A percentile compares a stretch with the other conserved stretches of the same genome.
These are phyloP conservation scores for Eumeta japonica DNA, from an alignment of 1,140 invertebrate species.

Conservation along the genomic window DNA sequence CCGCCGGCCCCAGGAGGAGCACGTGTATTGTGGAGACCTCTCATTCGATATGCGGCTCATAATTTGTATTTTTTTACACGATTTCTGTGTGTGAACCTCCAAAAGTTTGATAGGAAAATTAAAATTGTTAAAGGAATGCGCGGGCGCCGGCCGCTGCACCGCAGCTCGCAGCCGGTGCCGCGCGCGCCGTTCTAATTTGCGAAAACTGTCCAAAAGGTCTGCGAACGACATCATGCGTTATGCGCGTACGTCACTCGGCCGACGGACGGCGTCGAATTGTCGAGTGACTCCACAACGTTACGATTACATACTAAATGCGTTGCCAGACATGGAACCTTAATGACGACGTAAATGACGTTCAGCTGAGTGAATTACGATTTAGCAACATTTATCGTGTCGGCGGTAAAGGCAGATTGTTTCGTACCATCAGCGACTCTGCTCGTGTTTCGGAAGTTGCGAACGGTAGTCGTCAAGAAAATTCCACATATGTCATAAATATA, in stretches of 20 bases:
- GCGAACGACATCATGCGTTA: neutral
- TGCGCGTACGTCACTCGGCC: too few relatives aligned
- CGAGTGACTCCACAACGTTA: too few relatives aligned
- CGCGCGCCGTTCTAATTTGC: constrained; percentile 31
- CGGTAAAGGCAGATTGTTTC: too few relatives aligned
- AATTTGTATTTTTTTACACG: constrained; percentile 41
- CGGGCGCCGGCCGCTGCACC: constrained; percentile 23
- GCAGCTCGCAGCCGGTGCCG: constrained; percentile 19
- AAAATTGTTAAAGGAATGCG: constrained; percentile 30
- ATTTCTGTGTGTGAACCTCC: constrained; percentile 52
- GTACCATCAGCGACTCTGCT: too few relatives aligned
- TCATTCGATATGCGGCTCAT: constrained; percentile 42
- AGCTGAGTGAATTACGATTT: neutral
- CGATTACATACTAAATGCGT: too few relatives aligned
- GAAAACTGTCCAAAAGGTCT: constrained; percentile 37
- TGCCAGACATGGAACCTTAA: too few relatives aligned
- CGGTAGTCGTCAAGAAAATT: too few relatives aligned
- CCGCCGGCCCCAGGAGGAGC: constrained; percentile 34
- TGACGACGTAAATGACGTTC: neutral
- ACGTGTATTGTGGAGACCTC: constrained; percentile 39
- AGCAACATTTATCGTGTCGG: too few relatives aligned
- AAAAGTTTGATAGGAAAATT: constrained; percentile 56
- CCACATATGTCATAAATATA: too few relatives aligned
- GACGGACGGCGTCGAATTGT: too few relatives aligned
- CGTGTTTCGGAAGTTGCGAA: too few relatives aligned